Evolutionary conservation across 1,140 invertebrate genomes (phyloP), one percentile per base, ranked within the genome.

Genomic region (Teleopsis dalmanni): DNA sequence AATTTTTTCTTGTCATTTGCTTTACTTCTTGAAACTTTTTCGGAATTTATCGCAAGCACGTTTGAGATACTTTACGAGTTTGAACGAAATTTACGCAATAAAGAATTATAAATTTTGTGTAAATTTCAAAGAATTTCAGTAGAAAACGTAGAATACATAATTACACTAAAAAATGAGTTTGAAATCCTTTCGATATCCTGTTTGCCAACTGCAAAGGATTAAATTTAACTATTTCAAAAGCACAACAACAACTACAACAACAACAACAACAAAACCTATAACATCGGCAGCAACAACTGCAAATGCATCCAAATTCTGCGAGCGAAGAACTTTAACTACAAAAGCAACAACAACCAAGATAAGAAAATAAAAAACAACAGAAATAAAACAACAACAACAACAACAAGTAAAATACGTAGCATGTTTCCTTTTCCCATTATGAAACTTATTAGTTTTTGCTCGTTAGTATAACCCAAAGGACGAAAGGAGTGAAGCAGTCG

Each of bases 391-490:
- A 64, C 57, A 56, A 55, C 56, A 38, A 38, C 18, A 38, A 22
- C 21, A 38, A 22, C 35, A 36, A 36, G 21, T 13, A 38, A 38
- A 38, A 38, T 38, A 21, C 14, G 23, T n/a, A 38, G 19, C 18
- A 38, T 22, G 23, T 38, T 38, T 38, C 23, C 36, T 22, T 19
- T 38, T 38, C 23, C 23, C 36, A 38, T 42, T 42, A 18, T 53
- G 61, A 61, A 58, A 64, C 63, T 64, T 64, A 64, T 64, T 64
- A 64, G 61, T 64, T 64, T 64, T 64, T 64, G 61, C 61, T 64
- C 61, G 61, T 64, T 64, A 64, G 61, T 61, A 57, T 13, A 31
- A 44, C 26, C 33, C 29, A 44, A 38, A 38, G 23, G 23, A 22
- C 21, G 19, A 13, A 38, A 38, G 23, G 13, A n/a, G n/a, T n/a